phyloP scores from a whole-genome alignment of 2,113 vertebrate genomes.

The Colaptes auratus region DNA sequence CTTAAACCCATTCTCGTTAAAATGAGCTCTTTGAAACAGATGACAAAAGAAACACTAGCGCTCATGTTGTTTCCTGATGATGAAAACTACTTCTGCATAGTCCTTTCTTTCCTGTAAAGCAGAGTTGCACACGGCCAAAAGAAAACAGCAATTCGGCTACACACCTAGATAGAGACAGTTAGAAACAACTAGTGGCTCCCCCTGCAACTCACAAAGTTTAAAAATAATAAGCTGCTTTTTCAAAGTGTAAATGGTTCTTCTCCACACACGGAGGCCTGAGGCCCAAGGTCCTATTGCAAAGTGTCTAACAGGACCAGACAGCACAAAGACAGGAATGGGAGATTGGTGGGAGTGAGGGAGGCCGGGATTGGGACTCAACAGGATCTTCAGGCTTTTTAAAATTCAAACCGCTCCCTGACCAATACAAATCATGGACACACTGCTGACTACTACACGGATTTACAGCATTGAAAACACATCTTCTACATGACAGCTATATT shows the following conservation, averaged over 20 bases:
- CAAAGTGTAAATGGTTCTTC: constrained; percentile 45
- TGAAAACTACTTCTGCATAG: constrained; percentile 53
- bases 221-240: constrained; percentile 57
- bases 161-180: constrained; percentile 20
- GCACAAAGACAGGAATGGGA: constrained; percentile 85
- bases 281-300: constrained; percentile 65
- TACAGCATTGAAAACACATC: constrained; percentile 80
- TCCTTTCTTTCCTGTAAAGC: constrained; percentile 26
- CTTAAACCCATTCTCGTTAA: background rate
- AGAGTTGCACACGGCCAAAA: background rate
- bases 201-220: constrained; percentile 45
- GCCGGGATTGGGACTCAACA: constrained; percentile 80
- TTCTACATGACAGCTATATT: constrained; percentile 81
- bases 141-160: background rate
- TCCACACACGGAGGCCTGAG: constrained; percentile 68
- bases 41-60: background rate
- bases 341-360: constrained; percentile 82
- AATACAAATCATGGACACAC: constrained; percentile 80
- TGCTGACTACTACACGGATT: constrained; percentile 80
- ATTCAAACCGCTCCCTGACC: constrained; percentile 83
- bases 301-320: constrained; percentile 81
- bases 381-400: constrained; percentile 84
- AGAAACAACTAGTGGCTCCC: constrained; percentile 9
- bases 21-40: background rate
- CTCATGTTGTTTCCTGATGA: constrained; percentile 43